Conservation (phyloP, 2,888 invertebrate genomes). For the Malthinus flaveolus region DNA sequence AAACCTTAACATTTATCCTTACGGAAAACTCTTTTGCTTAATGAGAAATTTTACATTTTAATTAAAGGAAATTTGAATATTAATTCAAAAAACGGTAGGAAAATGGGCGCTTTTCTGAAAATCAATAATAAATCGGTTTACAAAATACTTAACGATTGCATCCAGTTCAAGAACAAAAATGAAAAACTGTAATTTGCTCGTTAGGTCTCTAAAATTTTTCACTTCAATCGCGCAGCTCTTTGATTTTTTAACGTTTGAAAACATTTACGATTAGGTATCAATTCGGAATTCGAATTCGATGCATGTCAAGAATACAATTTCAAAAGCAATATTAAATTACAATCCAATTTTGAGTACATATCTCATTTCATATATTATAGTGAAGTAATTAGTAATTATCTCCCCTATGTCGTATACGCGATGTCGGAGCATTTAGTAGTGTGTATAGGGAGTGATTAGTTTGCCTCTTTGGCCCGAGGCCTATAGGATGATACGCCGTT, state of each 20-base stretch:
- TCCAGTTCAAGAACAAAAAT: no score
- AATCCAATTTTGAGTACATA: constrained; percentile 18
- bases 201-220: no score
- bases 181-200: no score
- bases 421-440: constrained; percentile 20
- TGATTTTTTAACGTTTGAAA: background rate
- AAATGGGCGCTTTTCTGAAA: background rate
- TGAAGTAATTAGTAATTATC: constrained; percentile 30
- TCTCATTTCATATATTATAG: constrained; percentile 14
- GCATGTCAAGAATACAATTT: constrained; percentile 2
- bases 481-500: constrained; percentile 27
- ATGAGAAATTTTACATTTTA: no score
- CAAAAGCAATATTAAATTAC: constrained; percentile 16
- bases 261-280: background rate
- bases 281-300: background rate
- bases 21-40: no score
- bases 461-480: constrained; percentile 24
- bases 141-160: no score
- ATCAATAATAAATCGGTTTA: no score
- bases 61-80: no score
- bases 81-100: no score
- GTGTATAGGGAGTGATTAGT: constrained; percentile 23
- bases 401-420: constrained; percentile 25
- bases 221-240: background rate
- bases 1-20: no score